These are phyloP conservation scores for Morphnarchus princeps DNA, from an alignment of 2,113 vertebrate genomes.

Conservation along the genomic window DNA sequence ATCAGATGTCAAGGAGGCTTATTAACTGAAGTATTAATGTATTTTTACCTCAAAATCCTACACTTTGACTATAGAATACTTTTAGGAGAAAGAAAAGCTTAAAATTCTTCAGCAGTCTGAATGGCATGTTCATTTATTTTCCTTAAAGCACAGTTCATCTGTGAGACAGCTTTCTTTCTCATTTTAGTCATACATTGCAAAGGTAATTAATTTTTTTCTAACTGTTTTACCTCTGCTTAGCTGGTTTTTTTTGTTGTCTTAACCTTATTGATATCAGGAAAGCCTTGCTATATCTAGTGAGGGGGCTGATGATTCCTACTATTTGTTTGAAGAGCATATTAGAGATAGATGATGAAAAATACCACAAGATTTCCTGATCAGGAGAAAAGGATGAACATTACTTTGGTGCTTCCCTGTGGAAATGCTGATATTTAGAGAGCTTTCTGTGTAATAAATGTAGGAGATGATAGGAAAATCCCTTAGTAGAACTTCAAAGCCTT, in stretches of 20 bases:
- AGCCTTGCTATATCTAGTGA: not conserved
- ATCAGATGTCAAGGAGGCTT: not conserved
- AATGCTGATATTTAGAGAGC: slow-evolving; percentile 57
- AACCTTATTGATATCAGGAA: not conserved
- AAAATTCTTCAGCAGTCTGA: not conserved
- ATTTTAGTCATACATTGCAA: not conserved
- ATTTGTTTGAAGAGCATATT: slow-evolving; percentile 1
- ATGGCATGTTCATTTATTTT: not conserved
- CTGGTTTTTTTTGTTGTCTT: not conserved
- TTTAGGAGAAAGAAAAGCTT: not conserved
- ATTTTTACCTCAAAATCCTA: not conserved
- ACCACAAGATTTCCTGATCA: not conserved
- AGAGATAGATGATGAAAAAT: slow-evolving; percentile 20
- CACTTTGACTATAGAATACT: not conserved
- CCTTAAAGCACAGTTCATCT: not conserved
- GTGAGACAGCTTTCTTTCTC: not conserved
- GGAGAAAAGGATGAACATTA: not conserved
- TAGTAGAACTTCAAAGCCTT: slow-evolving; percentile 21
- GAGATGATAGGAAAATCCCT: slow-evolving; percentile 11
- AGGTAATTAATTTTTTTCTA: not conserved
- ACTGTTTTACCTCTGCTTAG: not conserved
- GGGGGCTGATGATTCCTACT: not conserved
- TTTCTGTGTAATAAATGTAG: slow-evolving; percentile 40
- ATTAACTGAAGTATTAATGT: not conserved
- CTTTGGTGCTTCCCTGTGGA: slow-evolving; percentile 15